Percentiles rank a stretch among this genome's conserved stretches.
Conservation (phyloP, 2,888 invertebrate genomes). For the Tanaodytes sp. region DNA sequence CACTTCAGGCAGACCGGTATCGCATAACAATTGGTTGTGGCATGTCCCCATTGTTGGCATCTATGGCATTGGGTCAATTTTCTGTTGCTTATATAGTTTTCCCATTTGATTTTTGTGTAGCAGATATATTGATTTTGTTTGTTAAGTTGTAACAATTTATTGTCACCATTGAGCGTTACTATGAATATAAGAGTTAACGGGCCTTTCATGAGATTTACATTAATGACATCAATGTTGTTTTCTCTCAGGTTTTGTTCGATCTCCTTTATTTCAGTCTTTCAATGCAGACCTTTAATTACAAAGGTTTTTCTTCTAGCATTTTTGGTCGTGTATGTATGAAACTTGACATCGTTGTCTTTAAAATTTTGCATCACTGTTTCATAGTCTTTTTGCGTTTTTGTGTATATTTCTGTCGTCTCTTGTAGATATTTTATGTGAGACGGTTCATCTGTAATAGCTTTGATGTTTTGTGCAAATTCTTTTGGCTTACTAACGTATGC, state of each 20-base stretch:
- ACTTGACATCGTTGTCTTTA: conserved; percentile 14
- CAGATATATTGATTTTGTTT: conserved; percentile 40
- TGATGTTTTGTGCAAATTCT: background rate
- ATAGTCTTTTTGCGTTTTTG: background rate
- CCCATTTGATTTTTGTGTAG: conserved; percentile 54
- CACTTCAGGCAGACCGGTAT: conserved; percentile 62
- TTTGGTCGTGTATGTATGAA: conserved; percentile 37
- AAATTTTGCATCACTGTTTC: background rate
- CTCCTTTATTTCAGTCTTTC: conserved; percentile 27
- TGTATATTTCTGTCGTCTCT: conserved; percentile 1
- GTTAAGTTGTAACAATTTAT: conserved; percentile 39
- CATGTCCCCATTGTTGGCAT: conserved; percentile 63
- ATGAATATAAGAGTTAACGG: conserved; percentile 49
- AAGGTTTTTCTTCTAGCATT: conserved; percentile 40
- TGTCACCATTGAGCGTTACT: conserved; percentile 40
- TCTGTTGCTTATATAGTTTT: conserved; percentile 54
- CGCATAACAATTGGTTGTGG: too few species aligned
- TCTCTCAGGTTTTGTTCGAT: conserved; percentile 31
- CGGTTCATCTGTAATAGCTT: background rate
- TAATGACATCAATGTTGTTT: conserved; percentile 6
- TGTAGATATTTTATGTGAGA: background rate
- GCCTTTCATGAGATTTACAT: conserved; percentile 54
- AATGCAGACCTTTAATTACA: conserved; percentile 49
- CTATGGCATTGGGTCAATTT: conserved; percentile 59
- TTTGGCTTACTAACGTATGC: background rate